Base-by-base conservation (phyloP, 2,888 invertebrate species). In the Hirtodrosophila confusa region DNA sequence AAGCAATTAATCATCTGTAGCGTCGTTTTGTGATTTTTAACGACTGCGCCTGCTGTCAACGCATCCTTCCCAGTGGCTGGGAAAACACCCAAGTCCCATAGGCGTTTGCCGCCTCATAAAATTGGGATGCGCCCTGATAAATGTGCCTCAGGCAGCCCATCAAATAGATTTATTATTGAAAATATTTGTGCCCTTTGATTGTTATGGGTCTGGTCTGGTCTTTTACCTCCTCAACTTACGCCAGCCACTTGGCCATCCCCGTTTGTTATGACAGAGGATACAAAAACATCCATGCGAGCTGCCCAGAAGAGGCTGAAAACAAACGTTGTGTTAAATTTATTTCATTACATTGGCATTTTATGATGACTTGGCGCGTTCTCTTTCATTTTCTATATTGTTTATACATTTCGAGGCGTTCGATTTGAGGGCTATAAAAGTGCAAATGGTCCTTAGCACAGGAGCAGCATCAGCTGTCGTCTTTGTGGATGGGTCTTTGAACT, bases 131-230 rank as follows among this genome's bases (percentile, higher is more conserved):
- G 74, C 76, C 76, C 64, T 71, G 71, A 77, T 71, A 83, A 80
- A 72, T 79, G 73, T 61, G 58, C 50, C 64, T 47, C 47, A 40
- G 57, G 58, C 70, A 69, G 69, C 48, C 84, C 83, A 88, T 86
- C 83, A 86, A 88, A 85, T 88, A 86, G 86, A 86, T 88, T 87
- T 88, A 87, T 87, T 87, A 87, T 88, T 86, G 80, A 85, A 85
- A 85, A 79, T 86, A 88, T 88, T 88, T 83, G 69, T 73, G 74
- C 68, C 63, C 68, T 68, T 73, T 75, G 80, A 79, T 86, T 86
- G 86, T 79, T 84, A 79, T 73, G 78, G 58, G 44, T 64, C 31
- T 49, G 27, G 36, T 45, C 39, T 49, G 29, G 2, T 17, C 17
- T 36, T 17, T 37, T 10, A 36, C 37, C 53, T 47, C 12, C 41